Base-by-base conservation (phyloP, 2,113 vertebrate species). In the Hippocampus barbouri region DNA sequence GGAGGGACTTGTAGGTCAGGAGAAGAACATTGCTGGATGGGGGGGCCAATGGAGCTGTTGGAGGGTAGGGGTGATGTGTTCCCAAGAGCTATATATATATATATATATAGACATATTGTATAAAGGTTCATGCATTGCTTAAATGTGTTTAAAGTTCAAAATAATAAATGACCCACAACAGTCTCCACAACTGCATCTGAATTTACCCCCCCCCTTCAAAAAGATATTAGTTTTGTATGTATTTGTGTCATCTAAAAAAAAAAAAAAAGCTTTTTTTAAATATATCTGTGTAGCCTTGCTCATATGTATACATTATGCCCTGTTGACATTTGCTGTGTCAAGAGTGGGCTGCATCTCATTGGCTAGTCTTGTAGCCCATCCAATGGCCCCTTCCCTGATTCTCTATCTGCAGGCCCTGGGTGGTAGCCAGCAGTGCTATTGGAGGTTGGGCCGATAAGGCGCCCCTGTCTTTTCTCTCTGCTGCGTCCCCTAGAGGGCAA, bases 401-500 rank as follows among this genome's bases (percentile, higher is more conserved):
- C 8, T 59, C 45, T 49, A 69, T 49, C 71, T 40, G 76, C 59
- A 20, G 65, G 74, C 84, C 69, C 83, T 88, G 87, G 81, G 82
- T 82, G 81, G 83, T 73, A 87, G 91, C 88, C 88, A 90, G 85
- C 82, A 85, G 83, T 82, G 80, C 85, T 87, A 79, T 86, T 89
- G 84, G 84, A 89, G 87, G 86, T 80, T 80, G 80, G 83, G 83
- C 84, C 79, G 91, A 89, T 90, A 90, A 90, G 84, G 84, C 82
- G 76, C 85, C 86, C 87, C 89, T 79, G 74, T 84, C 86, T 83
- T 79, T 78, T 71, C 76, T 87, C 78, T 87, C 80, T 78, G 83
- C 81, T 87, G 86, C 81, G 82, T 91, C 91, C 92, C 91, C 91
- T 93, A 93, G 92, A 91, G 92, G 92, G 92, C 92, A 93, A 93